Evolutionary conservation across 2,888 invertebrate genomes (phyloP), one percentile per base, ranked within the genome.

Genomic region (Reticulitermes lucifugus): DNA sequence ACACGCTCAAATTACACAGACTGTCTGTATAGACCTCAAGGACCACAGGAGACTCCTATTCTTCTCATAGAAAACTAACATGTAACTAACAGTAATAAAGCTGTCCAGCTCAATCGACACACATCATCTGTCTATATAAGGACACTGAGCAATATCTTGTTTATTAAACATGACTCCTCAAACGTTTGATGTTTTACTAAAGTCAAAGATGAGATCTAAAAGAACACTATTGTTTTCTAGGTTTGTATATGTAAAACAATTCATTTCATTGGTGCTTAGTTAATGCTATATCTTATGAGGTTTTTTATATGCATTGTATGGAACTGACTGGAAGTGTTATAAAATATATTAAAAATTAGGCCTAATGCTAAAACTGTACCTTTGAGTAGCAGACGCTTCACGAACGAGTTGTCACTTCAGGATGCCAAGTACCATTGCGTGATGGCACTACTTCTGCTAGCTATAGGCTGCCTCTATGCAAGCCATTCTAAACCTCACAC

Each of bases 311-410:
- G 65, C 65, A 65, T n/a, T 79, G 55, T 55, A 55, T 79, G 79
- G 79, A 79, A 79, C 79, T 77, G 77, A 77, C 77, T 77, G 60
- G 25, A n/a, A 77, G 77, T 77, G 22, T 46, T 46, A 77, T 12
- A 77, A 46, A 46, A 46, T 12, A 55, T 51, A 51, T n/a, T 25
- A 25, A 55, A 79, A 79, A 51, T 79, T 79, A 79, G 46, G 79
- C 46, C 79, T 79, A 51, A 79, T 55, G 55, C 79, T 79, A 79
- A 79, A 65, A 65, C n/a, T 79, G 79, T 79, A 79, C 51, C 29
- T 65, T 65, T n/a, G 65, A 10, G 65, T 65, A 55, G 65, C 25
- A 65, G 65, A 60, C 6, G 1, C 60, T 60, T 18, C 60, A 60
- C 21, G 46, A 77, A 77, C 18, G 21, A 41, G 25, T 75, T 41